Conservation (phyloP, 1,140 invertebrate species). For the Eupristina koningsbergeri region DNA sequence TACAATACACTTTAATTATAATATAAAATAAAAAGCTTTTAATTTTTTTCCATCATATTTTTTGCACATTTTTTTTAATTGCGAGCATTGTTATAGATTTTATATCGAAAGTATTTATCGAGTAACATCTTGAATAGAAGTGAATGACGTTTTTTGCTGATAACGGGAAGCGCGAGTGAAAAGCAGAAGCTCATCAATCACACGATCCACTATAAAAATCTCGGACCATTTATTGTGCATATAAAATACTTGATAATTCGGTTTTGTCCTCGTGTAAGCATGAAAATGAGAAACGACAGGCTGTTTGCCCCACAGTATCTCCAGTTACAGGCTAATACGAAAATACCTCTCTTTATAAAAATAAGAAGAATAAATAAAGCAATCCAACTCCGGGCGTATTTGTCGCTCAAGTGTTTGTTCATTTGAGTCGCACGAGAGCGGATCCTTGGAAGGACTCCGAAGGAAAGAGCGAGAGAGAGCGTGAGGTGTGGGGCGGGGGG, state of each 20-base stretch:
- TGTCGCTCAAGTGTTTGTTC: neutral
- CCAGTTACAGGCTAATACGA: slow-evolving; percentile 9
- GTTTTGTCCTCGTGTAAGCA: slow-evolving; percentile 11
- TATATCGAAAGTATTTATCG: slow-evolving; percentile 32
- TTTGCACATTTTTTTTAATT: neutral
- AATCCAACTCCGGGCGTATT: too few species aligned
- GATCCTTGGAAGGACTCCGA: neutral
- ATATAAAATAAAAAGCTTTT: neutral
- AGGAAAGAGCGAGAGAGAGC: too few species aligned
- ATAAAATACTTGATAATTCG: slow-evolving; percentile 36
- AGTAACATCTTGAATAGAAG: slow-evolving; percentile 21
- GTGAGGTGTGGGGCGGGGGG: neutral
- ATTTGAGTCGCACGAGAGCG: neutral
- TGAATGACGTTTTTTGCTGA: slow-evolving; percentile 14
- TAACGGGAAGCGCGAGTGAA: slow-evolving; percentile 3
- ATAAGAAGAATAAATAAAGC: neutral
- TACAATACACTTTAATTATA: too few species aligned
- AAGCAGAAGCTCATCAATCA: slow-evolving; percentile 46
- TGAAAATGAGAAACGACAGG: slow-evolving; percentile 18
- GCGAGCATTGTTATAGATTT: slow-evolving; percentile 4
- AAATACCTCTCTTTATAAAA: neutral
- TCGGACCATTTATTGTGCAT: slow-evolving; percentile 32
- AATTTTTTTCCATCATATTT: neutral
- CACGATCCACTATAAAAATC: slow-evolving; percentile 31
- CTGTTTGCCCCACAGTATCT: neutral